phyloP scores from a whole-genome alignment of 2,888 invertebrate genomes.

The Idaea biselata region DNA sequence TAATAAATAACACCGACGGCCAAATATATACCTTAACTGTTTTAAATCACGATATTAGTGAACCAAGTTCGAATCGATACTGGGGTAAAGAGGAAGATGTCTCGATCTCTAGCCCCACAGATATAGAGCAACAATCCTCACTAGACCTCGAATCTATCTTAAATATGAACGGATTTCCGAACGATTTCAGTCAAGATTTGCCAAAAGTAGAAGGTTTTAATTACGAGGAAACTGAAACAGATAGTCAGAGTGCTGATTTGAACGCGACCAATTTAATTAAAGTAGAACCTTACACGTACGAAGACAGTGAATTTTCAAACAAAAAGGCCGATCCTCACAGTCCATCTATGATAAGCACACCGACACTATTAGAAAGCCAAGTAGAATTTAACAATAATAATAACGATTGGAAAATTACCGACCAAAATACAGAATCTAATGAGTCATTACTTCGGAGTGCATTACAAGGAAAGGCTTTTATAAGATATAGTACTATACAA shows the following conservation, averaged over 20 bases:
- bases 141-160: conserved; percentile 90
- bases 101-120: conserved; percentile 80
- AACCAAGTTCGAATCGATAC: conserved; percentile 83
- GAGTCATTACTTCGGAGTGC: conserved; percentile 91
- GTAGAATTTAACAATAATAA: conserved; percentile 86
- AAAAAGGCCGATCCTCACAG: conserved; percentile 69
- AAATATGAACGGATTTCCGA: conserved; percentile 84
- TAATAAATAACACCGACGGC: conserved; percentile 86
- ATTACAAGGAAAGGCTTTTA: conserved; percentile 88
- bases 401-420: conserved; percentile 90
- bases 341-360: conserved; percentile 70
- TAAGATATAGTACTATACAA: conserved; percentile 79
- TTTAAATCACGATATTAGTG: conserved; percentile 89
- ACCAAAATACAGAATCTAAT: conserved; percentile 84
- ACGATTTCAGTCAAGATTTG: conserved; percentile 81
- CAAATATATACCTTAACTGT: conserved; percentile 93
- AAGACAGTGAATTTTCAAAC: conserved; percentile 63
- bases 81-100: conserved; percentile 84
- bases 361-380: conserved; percentile 74
- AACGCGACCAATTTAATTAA: conserved; percentile 81
- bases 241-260: conserved; percentile 86
- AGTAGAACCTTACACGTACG: conserved; percentile 68
- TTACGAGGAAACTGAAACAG: conserved; percentile 89
- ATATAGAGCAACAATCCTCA: conserved; percentile 81
- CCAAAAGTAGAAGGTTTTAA: conserved; percentile 87